Conservation (phyloP, 2,888 invertebrate species). For the Nephrotoma guestfalica region DNA sequence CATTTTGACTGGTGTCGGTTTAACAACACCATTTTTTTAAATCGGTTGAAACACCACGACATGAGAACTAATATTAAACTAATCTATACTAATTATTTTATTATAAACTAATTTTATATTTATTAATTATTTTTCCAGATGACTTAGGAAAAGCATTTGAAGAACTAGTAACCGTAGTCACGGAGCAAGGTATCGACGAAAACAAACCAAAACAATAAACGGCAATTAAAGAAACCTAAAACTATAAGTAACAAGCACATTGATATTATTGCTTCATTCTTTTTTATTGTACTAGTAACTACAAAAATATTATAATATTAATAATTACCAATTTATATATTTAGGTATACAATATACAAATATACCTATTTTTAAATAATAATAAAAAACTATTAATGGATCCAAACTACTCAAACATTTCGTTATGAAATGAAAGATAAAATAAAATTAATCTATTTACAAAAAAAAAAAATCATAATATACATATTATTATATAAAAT, state of each 20-base stretch:
- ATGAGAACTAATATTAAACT: no score
- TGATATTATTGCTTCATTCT: background rate
- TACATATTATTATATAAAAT: background rate
- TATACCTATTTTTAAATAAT: background rate
- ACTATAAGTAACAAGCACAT: background rate
- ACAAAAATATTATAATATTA: background rate
- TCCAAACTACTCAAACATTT: background rate
- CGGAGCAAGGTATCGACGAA: constrained; percentile 49
- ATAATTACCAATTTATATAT: background rate
- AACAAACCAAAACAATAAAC: constrained; percentile 4
- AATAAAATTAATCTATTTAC: background rate
- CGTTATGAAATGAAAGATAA: background rate
- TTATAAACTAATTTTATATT: background rate
- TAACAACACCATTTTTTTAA: no score
- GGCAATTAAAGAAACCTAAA: background rate
- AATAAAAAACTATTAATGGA: background rate
- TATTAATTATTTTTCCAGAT: constrained; percentile 36
- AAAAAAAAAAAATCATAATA: background rate
- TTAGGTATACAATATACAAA: background rate
- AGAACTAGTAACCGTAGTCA: constrained; percentile 79
- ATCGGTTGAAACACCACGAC: no score
- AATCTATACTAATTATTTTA: no score
- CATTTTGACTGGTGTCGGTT: no score
- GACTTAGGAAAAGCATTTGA: constrained; percentile 79
- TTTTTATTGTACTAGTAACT: background rate